phyloP scores from a whole-genome alignment of 2,113 vertebrate genomes.

The Girardinichthys multiradiatus region DNA sequence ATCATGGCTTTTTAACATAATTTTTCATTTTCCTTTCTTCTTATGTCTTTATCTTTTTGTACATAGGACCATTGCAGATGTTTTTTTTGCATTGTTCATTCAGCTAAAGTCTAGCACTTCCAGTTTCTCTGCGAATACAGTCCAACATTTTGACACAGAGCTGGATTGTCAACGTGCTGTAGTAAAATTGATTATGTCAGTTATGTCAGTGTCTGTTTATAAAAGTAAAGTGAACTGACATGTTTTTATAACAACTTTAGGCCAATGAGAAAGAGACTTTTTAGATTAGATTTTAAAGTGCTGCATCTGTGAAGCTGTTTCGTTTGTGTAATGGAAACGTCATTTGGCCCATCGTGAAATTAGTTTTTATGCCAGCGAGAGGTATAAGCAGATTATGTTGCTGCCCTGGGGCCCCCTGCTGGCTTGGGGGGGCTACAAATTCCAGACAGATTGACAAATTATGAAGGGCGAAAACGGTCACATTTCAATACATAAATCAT shows the following conservation, averaged over 20 bases:
- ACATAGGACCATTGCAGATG: constrained; percentile 15
- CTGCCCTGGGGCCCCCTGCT: background rate
- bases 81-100: constrained; percentile 26
- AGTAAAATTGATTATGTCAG: constrained; percentile 21
- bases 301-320: background rate
- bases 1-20: constrained; percentile 18
- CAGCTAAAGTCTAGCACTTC: constrained; percentile 14
- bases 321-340: background rate
- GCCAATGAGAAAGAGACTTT: background rate
- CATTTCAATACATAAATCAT: too few species aligned
- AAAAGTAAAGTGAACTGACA: constrained; percentile 2
- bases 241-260: background rate
- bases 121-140: constrained; percentile 18
- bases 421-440: background rate
- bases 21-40: constrained; percentile 29
- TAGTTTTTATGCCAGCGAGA: background rate
- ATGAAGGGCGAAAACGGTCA: too few species aligned
- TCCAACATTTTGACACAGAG: constrained; percentile 22
- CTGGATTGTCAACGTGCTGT: constrained; percentile 12
- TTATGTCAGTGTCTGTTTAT: constrained; percentile 20
- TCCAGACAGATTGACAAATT: background rate
- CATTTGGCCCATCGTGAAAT: background rate
- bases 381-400: background rate
- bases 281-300: constrained; percentile 4
- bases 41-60: constrained; percentile 23